phyloP scores from a whole-genome alignment of 2,888 invertebrate species.

The Cabera pusaria region DNA sequence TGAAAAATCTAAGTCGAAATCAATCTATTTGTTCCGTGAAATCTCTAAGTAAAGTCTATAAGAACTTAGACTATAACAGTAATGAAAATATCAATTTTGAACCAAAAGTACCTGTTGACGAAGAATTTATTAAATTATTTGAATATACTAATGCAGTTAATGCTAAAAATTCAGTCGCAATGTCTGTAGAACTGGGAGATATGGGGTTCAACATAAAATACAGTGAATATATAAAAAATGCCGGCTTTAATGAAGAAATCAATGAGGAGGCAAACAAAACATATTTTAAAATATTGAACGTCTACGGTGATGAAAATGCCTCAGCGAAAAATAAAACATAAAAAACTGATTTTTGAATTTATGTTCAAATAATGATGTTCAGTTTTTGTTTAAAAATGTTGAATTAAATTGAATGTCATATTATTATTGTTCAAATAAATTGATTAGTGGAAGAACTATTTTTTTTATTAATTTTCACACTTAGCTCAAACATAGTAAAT shows the following conservation, averaged over 20 bases:
- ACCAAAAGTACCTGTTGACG: constrained; percentile 45
- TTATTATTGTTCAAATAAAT: too few relatives aligned
- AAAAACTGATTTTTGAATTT: too few relatives aligned
- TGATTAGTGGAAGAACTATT: too few relatives aligned
- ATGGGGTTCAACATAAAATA: constrained; percentile 61
- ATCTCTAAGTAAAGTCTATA: constrained; percentile 58
- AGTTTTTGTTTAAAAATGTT: too few relatives aligned
- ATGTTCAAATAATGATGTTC: too few relatives aligned
- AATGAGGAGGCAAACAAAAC: constrained; percentile 38
- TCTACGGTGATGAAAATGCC: constrained; percentile 58
- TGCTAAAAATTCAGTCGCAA: constrained; percentile 37
- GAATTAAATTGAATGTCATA: too few relatives aligned
- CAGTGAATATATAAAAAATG: constrained; percentile 48
- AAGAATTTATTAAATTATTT: constrained; percentile 53
- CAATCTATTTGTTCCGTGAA: constrained; percentile 51
- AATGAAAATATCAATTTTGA: constrained; percentile 37
- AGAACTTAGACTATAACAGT: constrained; percentile 60
- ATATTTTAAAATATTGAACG: constrained; percentile 39
- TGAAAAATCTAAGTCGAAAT: constrained; percentile 36
- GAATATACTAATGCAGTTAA: constrained; percentile 19
- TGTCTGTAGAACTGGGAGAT: constrained; percentile 59
- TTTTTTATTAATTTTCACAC: too few relatives aligned
- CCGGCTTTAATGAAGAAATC: constrained; percentile 29
- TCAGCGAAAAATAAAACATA: constrained; percentile 27
- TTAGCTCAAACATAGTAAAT: too few relatives aligned